Conservation (phyloP, 1,140 invertebrate species). For the Onthophagus taurus region DNA sequence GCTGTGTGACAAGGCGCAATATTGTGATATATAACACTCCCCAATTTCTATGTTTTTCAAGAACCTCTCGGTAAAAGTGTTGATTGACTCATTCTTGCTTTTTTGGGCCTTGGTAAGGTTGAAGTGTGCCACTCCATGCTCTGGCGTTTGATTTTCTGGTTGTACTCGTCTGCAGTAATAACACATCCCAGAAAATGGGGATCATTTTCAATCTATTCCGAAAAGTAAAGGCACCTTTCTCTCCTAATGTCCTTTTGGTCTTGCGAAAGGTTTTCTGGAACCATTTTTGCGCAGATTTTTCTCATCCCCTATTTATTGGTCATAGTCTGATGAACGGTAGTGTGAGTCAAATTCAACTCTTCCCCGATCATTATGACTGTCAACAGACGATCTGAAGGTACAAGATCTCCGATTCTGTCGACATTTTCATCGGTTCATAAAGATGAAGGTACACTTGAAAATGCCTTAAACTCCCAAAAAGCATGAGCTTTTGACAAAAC, state of each 20-base stretch:
- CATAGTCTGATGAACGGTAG: conserved; percentile 23
- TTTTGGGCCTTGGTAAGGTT: too few relatives aligned
- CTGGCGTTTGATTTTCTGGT: too few relatives aligned
- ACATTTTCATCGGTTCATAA: conserved; percentile 17
- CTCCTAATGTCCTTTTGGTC: conserved; percentile 14
- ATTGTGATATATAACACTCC: too few relatives aligned
- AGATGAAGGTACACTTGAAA: conserved; percentile 16
- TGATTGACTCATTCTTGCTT: too few relatives aligned
- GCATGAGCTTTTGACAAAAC: conserved; percentile 11
- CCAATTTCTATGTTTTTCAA: too few relatives aligned
- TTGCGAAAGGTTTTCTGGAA: conserved; percentile 16
- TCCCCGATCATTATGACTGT: conserved; percentile 15
- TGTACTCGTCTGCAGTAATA: too few relatives aligned
- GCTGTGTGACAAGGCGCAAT: too few relatives aligned
- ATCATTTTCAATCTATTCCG: too few relatives aligned
- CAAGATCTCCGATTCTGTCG: conserved; percentile 13
- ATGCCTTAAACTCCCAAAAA: conserved; percentile 19
- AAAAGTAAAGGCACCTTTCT: too few relatives aligned
- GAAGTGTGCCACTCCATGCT: too few relatives aligned
- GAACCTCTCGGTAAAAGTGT: too few relatives aligned
- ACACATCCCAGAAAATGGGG: too few relatives aligned
- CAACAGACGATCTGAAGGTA: conserved; percentile 16
- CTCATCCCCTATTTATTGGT: conserved; percentile 15
- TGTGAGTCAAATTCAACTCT: conserved; percentile 12
- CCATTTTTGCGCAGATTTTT: conserved; percentile 15